phyloP scores from a whole-genome alignment of 2,888 invertebrate genomes.

The Agrotis clavis region DNA sequence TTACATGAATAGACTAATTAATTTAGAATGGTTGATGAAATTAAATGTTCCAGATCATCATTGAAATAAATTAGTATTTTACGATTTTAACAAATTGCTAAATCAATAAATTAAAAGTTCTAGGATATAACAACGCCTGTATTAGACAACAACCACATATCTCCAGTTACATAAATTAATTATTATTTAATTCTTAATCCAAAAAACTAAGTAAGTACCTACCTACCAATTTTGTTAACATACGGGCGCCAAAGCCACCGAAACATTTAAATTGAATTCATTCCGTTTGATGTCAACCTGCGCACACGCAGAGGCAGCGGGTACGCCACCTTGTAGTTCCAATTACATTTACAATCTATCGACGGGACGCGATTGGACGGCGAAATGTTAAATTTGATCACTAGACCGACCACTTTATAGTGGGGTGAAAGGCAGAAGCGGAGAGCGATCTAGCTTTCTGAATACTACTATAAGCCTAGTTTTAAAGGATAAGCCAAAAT shows the following conservation, averaged over 20 bases:
- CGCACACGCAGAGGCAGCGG: constrained; percentile 50
- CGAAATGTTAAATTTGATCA: constrained; percentile 74
- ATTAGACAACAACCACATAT: background rate
- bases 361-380: constrained; percentile 69
- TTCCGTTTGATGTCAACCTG: constrained; percentile 15
- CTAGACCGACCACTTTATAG: constrained; percentile 57
- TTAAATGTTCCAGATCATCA: background rate
- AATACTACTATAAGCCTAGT: background rate
- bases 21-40: constrained; percentile 13
- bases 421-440: constrained; percentile 22
- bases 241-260: background rate
- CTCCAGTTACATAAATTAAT: background rate
- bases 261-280: constrained; percentile 16
- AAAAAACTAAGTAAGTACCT: background rate
- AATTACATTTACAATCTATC: constrained; percentile 79
- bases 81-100: background rate
- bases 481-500: background rate
- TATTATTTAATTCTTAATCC: background rate
- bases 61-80: constrained; percentile 1
- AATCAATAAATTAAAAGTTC: background rate
- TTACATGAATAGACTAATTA: constrained; percentile 20
- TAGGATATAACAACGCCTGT: background rate
- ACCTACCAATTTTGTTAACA: background rate
- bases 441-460: constrained; percentile 32
- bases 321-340: constrained; percentile 66